Percentiles rank a stretch among this genome's conserved stretches.
These are phyloP conservation scores for Lithophane leautieri DNA, from an alignment of 2,888 invertebrate genomes.

Conservation along the genomic window DNA sequence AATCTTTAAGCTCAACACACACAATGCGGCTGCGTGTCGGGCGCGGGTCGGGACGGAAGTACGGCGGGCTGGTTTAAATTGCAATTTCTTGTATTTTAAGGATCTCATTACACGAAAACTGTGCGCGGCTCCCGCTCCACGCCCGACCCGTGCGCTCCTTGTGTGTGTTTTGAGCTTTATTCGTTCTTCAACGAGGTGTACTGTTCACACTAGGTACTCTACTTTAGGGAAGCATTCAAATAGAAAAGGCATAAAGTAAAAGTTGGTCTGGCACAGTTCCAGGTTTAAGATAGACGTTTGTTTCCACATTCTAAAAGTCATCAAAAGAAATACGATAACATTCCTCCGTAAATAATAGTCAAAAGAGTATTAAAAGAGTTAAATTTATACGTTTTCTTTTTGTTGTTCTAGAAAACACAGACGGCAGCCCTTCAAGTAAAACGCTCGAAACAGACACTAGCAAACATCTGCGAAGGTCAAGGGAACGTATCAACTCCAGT, in stretches of 20 bases:
- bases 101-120: no score
- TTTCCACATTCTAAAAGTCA: slow-evolving; percentile 2
- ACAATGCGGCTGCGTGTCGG: no score
- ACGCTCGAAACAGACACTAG: slow-evolving; percentile 82
- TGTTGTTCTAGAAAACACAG: slow-evolving; percentile 81
- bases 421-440: slow-evolving; percentile 83
- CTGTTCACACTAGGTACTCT: neutral
- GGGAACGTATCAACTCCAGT: slow-evolving; percentile 86
- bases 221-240: slow-evolving; percentile 1
- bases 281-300: slow-evolving; percentile 18
- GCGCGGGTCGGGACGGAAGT: no score
- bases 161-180: neutral
- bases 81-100: no score
- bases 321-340: neutral
- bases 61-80: no score
- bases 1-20: neutral
- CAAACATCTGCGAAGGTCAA: slow-evolving; percentile 82
- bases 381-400: neutral
- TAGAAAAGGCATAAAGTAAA: slow-evolving; percentile 12
- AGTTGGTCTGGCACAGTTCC: slow-evolving; percentile 7
- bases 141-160: no score
- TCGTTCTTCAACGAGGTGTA: slow-evolving; percentile 3
- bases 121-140: no score
- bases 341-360: neutral
- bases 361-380: neutral